Evolutionary conservation across 2,888 invertebrate species (phyloP), one percentile per base, ranked within the genome.

Genomic region (Ormyrus labotus): DNA sequence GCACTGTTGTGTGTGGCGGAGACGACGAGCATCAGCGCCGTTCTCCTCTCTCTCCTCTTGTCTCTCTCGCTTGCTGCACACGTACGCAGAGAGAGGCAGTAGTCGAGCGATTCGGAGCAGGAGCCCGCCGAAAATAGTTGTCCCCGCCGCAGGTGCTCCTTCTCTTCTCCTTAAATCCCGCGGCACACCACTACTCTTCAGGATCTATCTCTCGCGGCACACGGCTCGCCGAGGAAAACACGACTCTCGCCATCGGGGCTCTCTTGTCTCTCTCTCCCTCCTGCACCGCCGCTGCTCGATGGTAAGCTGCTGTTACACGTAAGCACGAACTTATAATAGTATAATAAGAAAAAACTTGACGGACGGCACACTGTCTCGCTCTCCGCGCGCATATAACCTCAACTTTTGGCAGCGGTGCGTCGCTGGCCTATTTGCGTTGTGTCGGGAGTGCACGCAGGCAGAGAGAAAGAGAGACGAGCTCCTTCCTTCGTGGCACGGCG

Each of bases 241-340:
- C 19, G 8, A 34, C 68, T 70, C 72, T 80, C 71, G 72, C 78
- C 68, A 76, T 64, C 45, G 58, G 60, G 60, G 34, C 48, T 50
- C 57, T 69, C 55, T 57, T 45, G 69, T 47, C 57, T 57, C 61
- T 71, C 71, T 71, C 50, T 51, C 51, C 61, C 71, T n/a, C 58
- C 53, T 58, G n/a, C 8, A 7, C 7, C n/a, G 10, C 45, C 13
- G 45, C 45, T n/a, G 11, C 7, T 53, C 55, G 45, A 8, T 11
- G 48, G 34, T 34, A 34, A 34, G 34, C 34, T 34, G 34, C 34
- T 34, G 2, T 34, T 34, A 34, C 34, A 34, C 34, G 34, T 34
- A 34, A 34, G 34, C 34, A 34, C 34, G 34, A 34, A 3, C 2
- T 19, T 34, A 34, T 34, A 4, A 34, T 34, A 4, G 34, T 34